Percentiles rank a stretch among this genome's conserved stretches.
These are phyloP conservation scores for Furnarius figulus DNA, from an alignment of 2,113 vertebrate genomes.

Conservation along the genomic window DNA sequence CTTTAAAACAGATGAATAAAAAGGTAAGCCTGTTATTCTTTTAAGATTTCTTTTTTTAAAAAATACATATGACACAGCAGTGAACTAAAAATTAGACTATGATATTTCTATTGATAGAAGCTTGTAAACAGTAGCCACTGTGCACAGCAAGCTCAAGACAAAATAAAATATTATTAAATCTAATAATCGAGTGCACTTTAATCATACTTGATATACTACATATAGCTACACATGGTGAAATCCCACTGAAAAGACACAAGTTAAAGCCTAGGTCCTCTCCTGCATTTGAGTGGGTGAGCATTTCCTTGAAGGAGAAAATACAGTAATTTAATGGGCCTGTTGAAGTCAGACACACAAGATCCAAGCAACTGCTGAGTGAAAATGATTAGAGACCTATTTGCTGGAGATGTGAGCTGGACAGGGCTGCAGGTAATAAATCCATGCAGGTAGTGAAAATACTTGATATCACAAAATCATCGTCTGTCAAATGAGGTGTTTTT, in stretches of 20 bases:
- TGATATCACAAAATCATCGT: neutral
- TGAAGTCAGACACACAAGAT: neutral
- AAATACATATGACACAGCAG: fast-evolving
- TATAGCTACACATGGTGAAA: neutral
- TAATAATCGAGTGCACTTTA: neutral
- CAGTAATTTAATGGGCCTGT: neutral
- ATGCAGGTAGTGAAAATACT: neutral
- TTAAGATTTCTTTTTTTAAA: neutral
- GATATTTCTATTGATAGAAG: neutral
- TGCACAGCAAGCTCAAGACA: neutral
- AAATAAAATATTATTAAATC: neutral
- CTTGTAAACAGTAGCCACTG: neutral
- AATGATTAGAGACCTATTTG: neutral
- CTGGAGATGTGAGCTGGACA: neutral
- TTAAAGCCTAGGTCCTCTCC: neutral
- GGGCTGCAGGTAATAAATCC: neutral
- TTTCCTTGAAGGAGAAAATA: neutral
- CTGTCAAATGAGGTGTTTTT: neutral
- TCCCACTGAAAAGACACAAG: neutral
- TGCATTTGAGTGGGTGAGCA: neutral
- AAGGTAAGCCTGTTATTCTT: neutral
- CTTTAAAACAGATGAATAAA: neutral
- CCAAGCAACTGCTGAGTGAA: neutral
- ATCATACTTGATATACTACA: neutral
- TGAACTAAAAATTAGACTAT: neutral